These are phyloP conservation scores for Bembecia ichneumoniformis DNA, from an alignment of 2,888 invertebrate genomes.

Conservation along the genomic window DNA sequence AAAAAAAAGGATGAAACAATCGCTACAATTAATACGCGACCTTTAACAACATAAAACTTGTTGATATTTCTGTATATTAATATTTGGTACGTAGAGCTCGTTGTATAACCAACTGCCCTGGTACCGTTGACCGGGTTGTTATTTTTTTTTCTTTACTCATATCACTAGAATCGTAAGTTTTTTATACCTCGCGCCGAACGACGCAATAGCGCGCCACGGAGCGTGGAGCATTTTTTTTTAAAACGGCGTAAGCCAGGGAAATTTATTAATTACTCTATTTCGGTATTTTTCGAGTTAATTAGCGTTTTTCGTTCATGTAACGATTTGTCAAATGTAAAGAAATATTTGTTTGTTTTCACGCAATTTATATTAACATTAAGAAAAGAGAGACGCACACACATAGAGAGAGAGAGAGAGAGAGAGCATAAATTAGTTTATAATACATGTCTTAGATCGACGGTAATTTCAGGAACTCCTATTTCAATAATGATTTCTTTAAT, in stretches of 20 bases:
- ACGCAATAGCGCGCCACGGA: constrained; percentile 16
- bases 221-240: constrained; percentile 21
- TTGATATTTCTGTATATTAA: constrained; percentile 10
- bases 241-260: constrained; percentile 3
- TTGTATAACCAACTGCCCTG: constrained; percentile 14
- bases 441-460: no score
- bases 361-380: no score
- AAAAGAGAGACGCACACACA: no score
- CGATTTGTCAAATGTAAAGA: background rate
- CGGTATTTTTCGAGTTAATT: constrained; percentile 1
- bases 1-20: background rate
- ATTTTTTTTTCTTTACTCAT: constrained; percentile 2
- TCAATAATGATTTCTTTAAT: no score
- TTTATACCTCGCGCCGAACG: constrained; percentile 8
- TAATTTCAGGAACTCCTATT: no score
- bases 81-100: constrained; percentile 15
- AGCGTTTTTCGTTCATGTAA: background rate
- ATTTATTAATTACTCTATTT: constrained; percentile 3
- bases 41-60: constrained; percentile 10
- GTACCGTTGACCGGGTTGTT: constrained; percentile 15
- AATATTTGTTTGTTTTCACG: no score
- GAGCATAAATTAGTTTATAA: no score
- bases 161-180: constrained; percentile 20
- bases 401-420: no score
- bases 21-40: constrained; percentile 7